Conservation (phyloP, 2,113 vertebrate genomes). For the Chaenogobius annularis region DNA sequence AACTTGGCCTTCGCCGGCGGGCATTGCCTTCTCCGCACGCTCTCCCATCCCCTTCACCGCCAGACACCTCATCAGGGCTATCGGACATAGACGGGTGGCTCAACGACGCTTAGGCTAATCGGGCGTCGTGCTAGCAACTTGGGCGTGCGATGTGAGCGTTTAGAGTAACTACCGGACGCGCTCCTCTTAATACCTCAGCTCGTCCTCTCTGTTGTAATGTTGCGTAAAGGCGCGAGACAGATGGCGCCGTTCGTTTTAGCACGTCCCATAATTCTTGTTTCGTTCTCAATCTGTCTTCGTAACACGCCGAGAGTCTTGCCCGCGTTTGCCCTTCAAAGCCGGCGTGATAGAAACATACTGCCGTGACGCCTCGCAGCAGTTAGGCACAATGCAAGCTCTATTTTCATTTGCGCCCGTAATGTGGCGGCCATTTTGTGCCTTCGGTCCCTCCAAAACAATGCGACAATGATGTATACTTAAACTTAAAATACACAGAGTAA, state of each 20-base stretch:
- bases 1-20: constrained; percentile 15
- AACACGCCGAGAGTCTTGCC: constrained; percentile 23
- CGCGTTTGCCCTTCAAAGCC: constrained; percentile 37
- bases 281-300: constrained; percentile 29
- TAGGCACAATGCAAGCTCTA: neutral
- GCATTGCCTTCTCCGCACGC: neutral
- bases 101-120: constrained; percentile 40
- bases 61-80: constrained; percentile 29
- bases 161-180: constrained; percentile 30
- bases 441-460: no score
- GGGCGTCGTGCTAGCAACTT: constrained; percentile 42
- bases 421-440: no score
- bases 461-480: no score
- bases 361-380: constrained; percentile 11
- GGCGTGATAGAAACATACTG: constrained; percentile 10
- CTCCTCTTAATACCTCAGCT: constrained; percentile 3
- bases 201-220: constrained; percentile 34
- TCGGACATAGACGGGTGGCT: constrained; percentile 30
- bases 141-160: constrained; percentile 35
- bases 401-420: neutral
- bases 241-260: constrained; percentile 35
- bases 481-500: no score
- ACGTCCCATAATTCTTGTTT: constrained; percentile 34
- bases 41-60: constrained; percentile 5
- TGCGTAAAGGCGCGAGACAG: constrained; percentile 38